Base-by-base conservation (phyloP, 2,797 vertebrate genomes). In the Australoheros facetus region DNA sequence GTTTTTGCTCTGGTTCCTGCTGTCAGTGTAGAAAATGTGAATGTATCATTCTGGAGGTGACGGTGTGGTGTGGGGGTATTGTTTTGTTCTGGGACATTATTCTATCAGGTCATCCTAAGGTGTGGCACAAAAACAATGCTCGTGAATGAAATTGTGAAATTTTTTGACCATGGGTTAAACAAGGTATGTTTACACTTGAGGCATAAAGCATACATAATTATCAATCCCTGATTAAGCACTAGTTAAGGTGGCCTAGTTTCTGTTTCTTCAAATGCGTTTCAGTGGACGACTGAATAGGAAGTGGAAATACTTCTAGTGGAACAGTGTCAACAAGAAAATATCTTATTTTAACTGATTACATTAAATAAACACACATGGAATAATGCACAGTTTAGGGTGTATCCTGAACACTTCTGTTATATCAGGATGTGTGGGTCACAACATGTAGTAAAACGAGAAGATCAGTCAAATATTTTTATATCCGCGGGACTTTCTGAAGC, bases 401-500 rank as follows among this genome's bases (percentile, higher is more conserved):
- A 19, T 75, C 37, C 51, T 23, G 3, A 23, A 32, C 0, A 1
- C 5, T 23, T 71, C 21, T 54, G 23, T 16, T 34, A 28, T 45
- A 34, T 71, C 10, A 9, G 54, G 45, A 75, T 19, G 1, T 23
- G 30, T 74, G 7, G 54, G 66, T 14, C 32, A 6, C 71, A 26
- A 58, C 62, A 16, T 32, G 53, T 7, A 34, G 54, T 26, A 23
- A 77, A 74, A 62, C 1, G 45, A 76, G 66, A 32, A 55, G 66
- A 62, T 23, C 0, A 13, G 16, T 30, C 5, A 12, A 42, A 48
- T 69, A 23, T 78, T 4, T 7, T 32, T 72, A 45, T 21, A 2
- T 74, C 21, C 48, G 56, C 13, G 57, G 70, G 78, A 60, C 45
- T 76, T 78, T 76, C 30, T 59, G 28, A 23, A 56, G 58, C 17